Conservation (phyloP, 2,797 vertebrate genomes). For the Malurus splendens region DNA sequence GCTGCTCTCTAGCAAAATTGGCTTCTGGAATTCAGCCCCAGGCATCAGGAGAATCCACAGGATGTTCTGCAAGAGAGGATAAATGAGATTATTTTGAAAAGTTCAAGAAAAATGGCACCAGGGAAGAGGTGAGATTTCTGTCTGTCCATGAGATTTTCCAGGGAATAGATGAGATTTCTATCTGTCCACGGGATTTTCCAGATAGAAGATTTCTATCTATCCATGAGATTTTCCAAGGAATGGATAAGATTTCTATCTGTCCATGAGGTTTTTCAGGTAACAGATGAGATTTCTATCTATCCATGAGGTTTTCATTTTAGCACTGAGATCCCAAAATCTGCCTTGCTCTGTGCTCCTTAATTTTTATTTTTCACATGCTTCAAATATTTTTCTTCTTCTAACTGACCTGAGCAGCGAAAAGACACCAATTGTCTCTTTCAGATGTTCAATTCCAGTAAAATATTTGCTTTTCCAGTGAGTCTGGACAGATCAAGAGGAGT, state of each 20-base stretch:
- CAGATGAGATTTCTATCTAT: background rate
- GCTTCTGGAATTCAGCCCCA: background rate
- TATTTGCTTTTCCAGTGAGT: background rate
- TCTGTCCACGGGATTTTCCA: background rate
- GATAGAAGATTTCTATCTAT: background rate
- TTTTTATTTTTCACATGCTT: background rate
- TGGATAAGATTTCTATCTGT: background rate
- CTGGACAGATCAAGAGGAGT: background rate
- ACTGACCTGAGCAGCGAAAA: background rate
- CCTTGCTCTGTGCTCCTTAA: background rate
- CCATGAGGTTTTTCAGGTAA: background rate
- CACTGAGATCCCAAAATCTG: background rate
- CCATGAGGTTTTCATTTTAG: background rate
- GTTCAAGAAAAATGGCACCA: background rate
- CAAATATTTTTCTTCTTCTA: background rate
- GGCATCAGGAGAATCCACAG: background rate
- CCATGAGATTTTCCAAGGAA: background rate
- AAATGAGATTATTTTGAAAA: background rate
- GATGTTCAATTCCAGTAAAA: background rate
- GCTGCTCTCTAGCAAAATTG: background rate
- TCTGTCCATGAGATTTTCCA: background rate
- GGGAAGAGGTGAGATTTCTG: background rate
- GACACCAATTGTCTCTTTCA: background rate
- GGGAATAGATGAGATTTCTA: background rate
- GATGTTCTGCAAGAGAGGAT: background rate